Evolutionary conservation across 2,113 vertebrate species (phyloP).

Genomic region (Heteronetta atricapilla): DNA sequence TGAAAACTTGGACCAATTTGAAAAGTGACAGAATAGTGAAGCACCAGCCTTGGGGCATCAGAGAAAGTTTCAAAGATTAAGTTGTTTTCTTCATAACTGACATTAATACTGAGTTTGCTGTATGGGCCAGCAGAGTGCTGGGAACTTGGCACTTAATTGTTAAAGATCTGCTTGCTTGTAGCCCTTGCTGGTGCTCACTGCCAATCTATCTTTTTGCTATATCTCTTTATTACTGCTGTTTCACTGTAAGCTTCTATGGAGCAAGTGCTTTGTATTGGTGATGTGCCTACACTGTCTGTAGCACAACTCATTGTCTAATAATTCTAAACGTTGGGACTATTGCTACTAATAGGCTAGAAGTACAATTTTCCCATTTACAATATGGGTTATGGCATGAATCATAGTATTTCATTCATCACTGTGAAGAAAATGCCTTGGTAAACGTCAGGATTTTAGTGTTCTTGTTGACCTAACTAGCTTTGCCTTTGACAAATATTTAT

Average conservation of each 20-base stretch:
- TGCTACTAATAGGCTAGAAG: not conserved
- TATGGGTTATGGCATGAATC: fast-evolving
- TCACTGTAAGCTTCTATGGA: not conserved
- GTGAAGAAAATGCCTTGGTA: not conserved
- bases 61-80: not conserved
- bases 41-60: not conserved
- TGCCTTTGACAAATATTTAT: not conserved
- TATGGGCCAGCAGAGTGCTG: not conserved
- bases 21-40: not conserved
- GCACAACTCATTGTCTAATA: fast-evolving
- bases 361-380: no score
- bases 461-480: not conserved
- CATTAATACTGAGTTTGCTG: not conserved
- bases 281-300: fast-evolving
- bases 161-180: not conserved
- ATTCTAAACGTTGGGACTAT: not conserved
- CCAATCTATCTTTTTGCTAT: fast-evolving
- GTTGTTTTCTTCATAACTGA: not conserved
- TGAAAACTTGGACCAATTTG: not conserved
- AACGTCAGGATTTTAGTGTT: not conserved
- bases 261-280: not conserved
- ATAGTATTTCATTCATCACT: not conserved
- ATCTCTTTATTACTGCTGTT: not conserved
- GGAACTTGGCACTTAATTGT: not conserved
- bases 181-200: not conserved